Conservation (phyloP, 2,113 vertebrate species). For the Melanotaenia duboulayi region DNA sequence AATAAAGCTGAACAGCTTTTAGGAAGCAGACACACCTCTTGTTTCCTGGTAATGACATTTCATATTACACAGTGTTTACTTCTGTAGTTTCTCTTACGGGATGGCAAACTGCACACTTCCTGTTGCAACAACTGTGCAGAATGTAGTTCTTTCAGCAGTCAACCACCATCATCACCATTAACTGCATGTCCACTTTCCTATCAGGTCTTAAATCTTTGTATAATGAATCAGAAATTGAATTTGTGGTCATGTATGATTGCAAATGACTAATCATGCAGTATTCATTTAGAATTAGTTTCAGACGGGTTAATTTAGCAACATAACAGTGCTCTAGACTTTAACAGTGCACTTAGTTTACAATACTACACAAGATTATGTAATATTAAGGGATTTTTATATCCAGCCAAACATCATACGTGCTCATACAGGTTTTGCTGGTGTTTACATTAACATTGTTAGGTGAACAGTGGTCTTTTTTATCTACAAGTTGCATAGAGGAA, state of each 20-base stretch:
- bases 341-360: no score
- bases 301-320: neutral
- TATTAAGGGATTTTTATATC: no score
- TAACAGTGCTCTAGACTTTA: neutral
- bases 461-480: no score
- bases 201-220: neutral
- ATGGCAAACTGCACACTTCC: conserved; percentile 26
- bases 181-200: conserved; percentile 6
- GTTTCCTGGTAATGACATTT: conserved; percentile 3
- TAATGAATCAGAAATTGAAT: neutral
- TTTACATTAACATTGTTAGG: no score
- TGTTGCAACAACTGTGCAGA: conserved; percentile 28
- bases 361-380: no score
- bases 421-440: no score
- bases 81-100: neutral
- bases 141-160: neutral
- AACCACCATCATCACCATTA: neutral
- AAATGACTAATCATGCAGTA: neutral
- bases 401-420: no score
- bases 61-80: neutral
- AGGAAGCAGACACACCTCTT: neutral
- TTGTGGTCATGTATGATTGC: neutral
- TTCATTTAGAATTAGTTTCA: neutral
- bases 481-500: no score
- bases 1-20: neutral